Base-by-base conservation (phyloP, 1,140 invertebrate species). In the Philaenus spumarius region DNA sequence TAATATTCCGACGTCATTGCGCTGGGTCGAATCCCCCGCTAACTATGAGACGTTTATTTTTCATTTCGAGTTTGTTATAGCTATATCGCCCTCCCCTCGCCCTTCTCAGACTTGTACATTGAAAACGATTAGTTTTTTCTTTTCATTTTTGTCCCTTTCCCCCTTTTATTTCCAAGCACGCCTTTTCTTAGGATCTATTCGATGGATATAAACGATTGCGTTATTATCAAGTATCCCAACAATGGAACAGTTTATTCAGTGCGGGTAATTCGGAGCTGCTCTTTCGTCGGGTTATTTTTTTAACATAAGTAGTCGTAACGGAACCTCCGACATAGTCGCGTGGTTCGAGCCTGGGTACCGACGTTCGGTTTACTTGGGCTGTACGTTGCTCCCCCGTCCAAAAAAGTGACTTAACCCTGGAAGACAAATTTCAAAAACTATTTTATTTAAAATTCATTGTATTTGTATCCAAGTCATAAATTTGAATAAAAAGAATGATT, bases 11-110 rank as follows among this genome's bases (percentile, higher is more conserved):
- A 20, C 56, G 46, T 51, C 56, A 51, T 26, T 37, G 22, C 24
- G 7, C 24, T 20, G 42, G 45, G 7, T 26, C 17, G 20, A 17
- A 12, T 15, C 47, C 22, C 55, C 56, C 47, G n/a, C 46, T 51
- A 51, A 24, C 47, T 42, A 51, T 58, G 45, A 58, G 56, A 58
- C 45, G 56, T 58, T 58, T 58, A 51, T 58, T 50, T 58, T 58
- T 58, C 56, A 58, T 58, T 58, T 58, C n/a, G 34, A 53, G 47
- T 34, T 50, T 30, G 47, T 30, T 50, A 50, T 30, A 23, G 24
- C 22, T 23, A 19, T 19, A 14, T 26, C 47, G 9, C 47, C 45
- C 22, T 14, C 6, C 45, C 45, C 45, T 47, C 45, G 12, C 15
- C 22, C 45, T 14, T 42, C 19, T 42, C n/a, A 5, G n/a, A 14